phyloP scores from a whole-genome alignment of 2,113 vertebrate species.

The Dicrurus megarhynchus region DNA sequence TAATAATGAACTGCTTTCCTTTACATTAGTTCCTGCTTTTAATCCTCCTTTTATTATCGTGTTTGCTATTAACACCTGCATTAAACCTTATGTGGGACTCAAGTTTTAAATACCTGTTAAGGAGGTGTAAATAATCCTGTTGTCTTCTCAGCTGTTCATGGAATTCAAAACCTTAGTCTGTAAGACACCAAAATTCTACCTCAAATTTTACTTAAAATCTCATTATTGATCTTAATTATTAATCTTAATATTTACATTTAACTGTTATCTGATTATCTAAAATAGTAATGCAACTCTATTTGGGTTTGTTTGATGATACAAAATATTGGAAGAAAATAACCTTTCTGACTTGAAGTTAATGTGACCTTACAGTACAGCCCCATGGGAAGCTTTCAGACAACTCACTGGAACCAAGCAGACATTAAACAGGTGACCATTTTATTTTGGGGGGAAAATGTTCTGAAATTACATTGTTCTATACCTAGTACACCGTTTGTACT shows the following conservation, averaged over 20 bases:
- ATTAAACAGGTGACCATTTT: slow-evolving; percentile 33
- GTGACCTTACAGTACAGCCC: slow-evolving; percentile 30
- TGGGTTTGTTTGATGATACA: background rate
- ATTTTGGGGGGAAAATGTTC: background rate
- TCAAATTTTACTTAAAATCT: background rate
- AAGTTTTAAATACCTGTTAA: background rate
- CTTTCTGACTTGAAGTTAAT: slow-evolving; percentile 26
- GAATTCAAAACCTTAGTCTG: background rate
- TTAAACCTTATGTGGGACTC: background rate
- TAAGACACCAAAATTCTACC: background rate
- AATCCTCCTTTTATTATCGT: background rate
- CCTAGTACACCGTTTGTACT: background rate
- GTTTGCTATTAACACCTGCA: background rate
- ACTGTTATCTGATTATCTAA: background rate
- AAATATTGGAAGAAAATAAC: background rate
- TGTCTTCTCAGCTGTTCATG: background rate
- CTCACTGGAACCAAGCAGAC: slow-evolving; percentile 42
- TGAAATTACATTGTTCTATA: background rate
- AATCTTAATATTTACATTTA: background rate
- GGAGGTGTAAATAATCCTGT: background rate
- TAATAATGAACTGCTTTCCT: background rate
- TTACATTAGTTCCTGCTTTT: background rate
- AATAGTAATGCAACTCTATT: background rate
- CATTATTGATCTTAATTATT: background rate
- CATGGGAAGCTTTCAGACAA: slow-evolving; percentile 53